Base-by-base conservation (phyloP, 2,888 invertebrate genomes). In the Euproctis similis region DNA sequence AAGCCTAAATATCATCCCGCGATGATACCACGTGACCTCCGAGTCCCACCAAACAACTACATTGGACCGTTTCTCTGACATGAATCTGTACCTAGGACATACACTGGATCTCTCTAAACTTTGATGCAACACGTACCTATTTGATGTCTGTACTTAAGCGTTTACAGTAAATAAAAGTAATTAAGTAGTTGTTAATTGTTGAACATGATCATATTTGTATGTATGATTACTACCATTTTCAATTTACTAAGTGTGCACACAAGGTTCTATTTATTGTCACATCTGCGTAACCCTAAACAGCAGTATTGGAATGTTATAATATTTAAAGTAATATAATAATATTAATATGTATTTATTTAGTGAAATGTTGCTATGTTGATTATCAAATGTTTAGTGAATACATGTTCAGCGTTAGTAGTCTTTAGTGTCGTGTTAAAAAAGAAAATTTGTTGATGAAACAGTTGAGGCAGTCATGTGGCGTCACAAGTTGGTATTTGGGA, bases 21-120 rank as follows among this genome's bases (percentile, higher is more conserved):
- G n/a, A n/a, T n/a, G n/a, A n/a, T n/a, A n/a, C n/a, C n/a, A n/a
- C n/a, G n/a, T n/a, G n/a, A n/a, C n/a, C n/a, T n/a, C n/a, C n/a
- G n/a, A n/a, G n/a, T n/a, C n/a, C n/a, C n/a, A n/a, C 33, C 38
- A 48, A 39, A 46, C 54, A 43, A 42, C 51, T 39, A 39, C 41
- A 41, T 35, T 31, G 35, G 60, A 59, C 64, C 64, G 59, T 67
- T 59, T 64, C 59, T 61, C 64, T 54, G 48, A 50, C 46, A 34
- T 48, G 35, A 10, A 21, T 21, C 11, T 26, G 6, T 14, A 14
- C 6, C 4, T 14, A 6, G 6, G 14, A 14, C 6, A 4, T 14
- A 14, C 4, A 8, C 19, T 8, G 8, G n/a, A 19, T n/a, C 8
- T 19, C 8, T 19, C 8, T 19, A 19, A n/a, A n/a, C n/a, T 19